Evolutionary conservation across 2,797 vertebrate genomes (phyloP).

Genomic region (Nasua narica): DNA sequence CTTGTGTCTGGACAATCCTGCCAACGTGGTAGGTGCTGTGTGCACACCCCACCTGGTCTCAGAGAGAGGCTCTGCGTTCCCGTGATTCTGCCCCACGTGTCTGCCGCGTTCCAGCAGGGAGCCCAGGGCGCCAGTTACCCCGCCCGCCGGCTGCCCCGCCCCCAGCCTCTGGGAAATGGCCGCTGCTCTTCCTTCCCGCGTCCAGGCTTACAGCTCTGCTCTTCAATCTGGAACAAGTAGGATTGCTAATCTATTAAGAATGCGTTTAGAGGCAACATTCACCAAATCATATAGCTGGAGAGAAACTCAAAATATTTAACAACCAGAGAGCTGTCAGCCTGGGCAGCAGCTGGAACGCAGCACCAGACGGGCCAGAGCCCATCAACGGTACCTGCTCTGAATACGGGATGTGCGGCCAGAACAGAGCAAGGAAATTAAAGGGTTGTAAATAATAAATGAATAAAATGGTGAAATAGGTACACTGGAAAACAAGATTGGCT

Average conservation of each 20-base stretch:
- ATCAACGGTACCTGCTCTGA: neutral
- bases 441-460: neutral
- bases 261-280: neutral
- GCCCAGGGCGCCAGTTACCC: too few species aligned
- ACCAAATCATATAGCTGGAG: neutral
- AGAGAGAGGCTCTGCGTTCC: neutral
- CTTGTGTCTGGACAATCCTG: neutral
- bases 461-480: neutral
- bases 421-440: neutral
- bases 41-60: neutral
- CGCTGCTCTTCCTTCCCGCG: too few species aligned
- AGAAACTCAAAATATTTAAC: neutral
- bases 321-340: too few species aligned
- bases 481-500: neutral
- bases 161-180: neutral
- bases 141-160: fast-evolving
- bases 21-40: neutral
- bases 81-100: fast-evolving
- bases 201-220: neutral
- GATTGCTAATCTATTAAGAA: neutral
- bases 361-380: neutral
- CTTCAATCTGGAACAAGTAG: neutral
- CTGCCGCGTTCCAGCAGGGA: neutral
- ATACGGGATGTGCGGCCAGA: neutral
- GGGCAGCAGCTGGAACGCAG: neutral